These are phyloP conservation scores for Drosophila pseudotakahashii DNA, from an alignment of 2,888 invertebrate species.

Conservation along the genomic window DNA sequence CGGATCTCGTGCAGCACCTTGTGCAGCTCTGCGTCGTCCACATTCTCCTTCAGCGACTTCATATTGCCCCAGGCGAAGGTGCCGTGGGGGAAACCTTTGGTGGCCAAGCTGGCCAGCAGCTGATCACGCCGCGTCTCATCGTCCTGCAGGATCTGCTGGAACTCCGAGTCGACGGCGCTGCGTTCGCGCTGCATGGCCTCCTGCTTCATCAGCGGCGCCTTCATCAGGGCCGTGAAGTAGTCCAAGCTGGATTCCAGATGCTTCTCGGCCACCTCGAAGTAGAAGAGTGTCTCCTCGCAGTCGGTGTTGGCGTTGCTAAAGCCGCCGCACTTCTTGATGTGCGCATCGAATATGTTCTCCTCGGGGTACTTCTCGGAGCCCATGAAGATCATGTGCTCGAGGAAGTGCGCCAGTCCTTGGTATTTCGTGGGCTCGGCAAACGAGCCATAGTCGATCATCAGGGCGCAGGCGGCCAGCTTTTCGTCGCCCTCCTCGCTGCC, in stretches of 20 bases:
- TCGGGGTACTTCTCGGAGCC: constrained; percentile 95
- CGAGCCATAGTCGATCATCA: constrained; percentile 90
- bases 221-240: constrained; percentile 94
- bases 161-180: constrained; percentile 95
- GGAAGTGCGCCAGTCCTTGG: constrained; percentile 93
- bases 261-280: constrained; percentile 94
- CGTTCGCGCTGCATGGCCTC: constrained; percentile 94
- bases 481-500: constrained; percentile 75
- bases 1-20: constrained; percentile 90
- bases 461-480: constrained; percentile 89
- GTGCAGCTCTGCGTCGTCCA: constrained; percentile 88
- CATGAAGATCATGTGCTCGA: constrained; percentile 97
- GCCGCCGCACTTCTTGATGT: constrained; percentile 93
- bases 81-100: constrained; percentile 88
- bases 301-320: constrained; percentile 95
- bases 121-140: constrained; percentile 92
- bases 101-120: constrained; percentile 89
- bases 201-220: constrained; percentile 92
- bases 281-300: constrained; percentile 93
- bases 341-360: constrained; percentile 94
- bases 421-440: constrained; percentile 92
- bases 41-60: constrained; percentile 88
- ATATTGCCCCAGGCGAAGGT: constrained; percentile 95
- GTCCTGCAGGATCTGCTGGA: constrained; percentile 91
- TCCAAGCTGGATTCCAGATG: constrained; percentile 91